Evolutionary conservation across 1,140 invertebrate genomes (phyloP).

Genomic region (Microvelia longipes): DNA sequence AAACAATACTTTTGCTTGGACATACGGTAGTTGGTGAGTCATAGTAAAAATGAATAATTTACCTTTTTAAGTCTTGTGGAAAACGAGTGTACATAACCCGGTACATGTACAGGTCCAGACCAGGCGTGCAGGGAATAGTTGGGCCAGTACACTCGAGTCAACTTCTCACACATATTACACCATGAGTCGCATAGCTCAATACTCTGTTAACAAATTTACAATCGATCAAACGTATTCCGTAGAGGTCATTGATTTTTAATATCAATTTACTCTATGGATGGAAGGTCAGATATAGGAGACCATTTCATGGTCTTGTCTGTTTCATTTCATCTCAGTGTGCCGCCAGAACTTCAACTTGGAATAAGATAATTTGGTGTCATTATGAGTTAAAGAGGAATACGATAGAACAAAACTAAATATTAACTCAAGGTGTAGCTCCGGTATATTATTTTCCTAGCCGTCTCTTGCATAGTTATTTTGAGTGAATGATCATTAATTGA

Average conservation of each 20-base stretch:
- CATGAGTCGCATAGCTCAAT: not conserved
- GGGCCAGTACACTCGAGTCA: slow-evolving; percentile 8
- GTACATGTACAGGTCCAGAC: not conserved
- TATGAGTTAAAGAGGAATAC: too few relatives aligned
- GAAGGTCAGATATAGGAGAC: too few relatives aligned
- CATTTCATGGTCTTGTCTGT: too few relatives aligned
- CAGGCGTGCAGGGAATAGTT: slow-evolving; percentile 2
- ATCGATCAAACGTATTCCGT: not conserved
- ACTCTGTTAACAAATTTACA: not conserved
- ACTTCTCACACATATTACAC: not conserved
- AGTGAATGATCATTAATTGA: too few relatives aligned
- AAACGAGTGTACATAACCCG: not conserved
- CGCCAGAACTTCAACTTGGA: not conserved
- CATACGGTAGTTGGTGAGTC: too few relatives aligned
- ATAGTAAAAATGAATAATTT: not conserved
- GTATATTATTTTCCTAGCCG: too few relatives aligned
- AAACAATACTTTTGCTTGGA: too few relatives aligned
- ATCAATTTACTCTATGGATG: not conserved
- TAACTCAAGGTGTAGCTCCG: too few relatives aligned
- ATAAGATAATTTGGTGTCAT: too few relatives aligned
- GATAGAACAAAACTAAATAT: too few relatives aligned
- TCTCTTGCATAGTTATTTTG: too few relatives aligned
- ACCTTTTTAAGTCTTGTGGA: not conserved
- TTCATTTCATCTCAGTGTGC: not conserved
- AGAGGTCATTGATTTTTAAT: not conserved